Evolutionary conservation across 2,888 invertebrate species (phyloP), one percentile per base, ranked within the genome.

Genomic region (Lycia hirtaria): DNA sequence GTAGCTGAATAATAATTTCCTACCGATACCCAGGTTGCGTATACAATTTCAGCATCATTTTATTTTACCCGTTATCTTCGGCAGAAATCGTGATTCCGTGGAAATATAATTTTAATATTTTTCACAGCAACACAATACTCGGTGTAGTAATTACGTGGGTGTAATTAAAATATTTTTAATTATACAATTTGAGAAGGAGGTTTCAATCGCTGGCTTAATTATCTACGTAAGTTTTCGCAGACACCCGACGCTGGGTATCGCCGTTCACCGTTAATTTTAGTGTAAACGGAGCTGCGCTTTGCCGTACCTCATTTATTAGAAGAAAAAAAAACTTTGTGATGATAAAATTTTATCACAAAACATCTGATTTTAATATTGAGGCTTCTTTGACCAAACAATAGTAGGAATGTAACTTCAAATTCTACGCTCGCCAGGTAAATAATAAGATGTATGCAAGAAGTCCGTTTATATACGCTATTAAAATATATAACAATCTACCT

Each of bases 121-220:
- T 68, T 62, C 62, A 64, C 54, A 40, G 65, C 62, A 64, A 66
- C 51, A 44, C 28, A 60, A 66, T 62, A 66, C 47, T 56, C 38
- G 32, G 63, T 67, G 62, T 71, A 68, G 68, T 64, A 72, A 75
- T 73, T 72, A 75, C 64, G 68, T 62, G 64, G 62, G 67, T 73
- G 72, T 81, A 83, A 82, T 83, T 81, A 81, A 81, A 82, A 79
- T 77, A 77, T 78, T 80, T 82, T 81, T 82, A 83, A 83, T 83
- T 83, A 81, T 75, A 81, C 77, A 82, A 83, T 81, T 82, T 82
- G 81, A 81, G 83, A 81, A 78, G 75, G 66, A 74, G 84, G 84
- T 77, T 83, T 81, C 81, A 74, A 83, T 84, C 73, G 80, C 74
- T 69, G 73, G 76, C 80, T 83, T 84, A 83, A 84, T 84, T 83